phyloP scores from a whole-genome alignment of 2,888 invertebrate genomes.

The Parasteatoda lunata region DNA sequence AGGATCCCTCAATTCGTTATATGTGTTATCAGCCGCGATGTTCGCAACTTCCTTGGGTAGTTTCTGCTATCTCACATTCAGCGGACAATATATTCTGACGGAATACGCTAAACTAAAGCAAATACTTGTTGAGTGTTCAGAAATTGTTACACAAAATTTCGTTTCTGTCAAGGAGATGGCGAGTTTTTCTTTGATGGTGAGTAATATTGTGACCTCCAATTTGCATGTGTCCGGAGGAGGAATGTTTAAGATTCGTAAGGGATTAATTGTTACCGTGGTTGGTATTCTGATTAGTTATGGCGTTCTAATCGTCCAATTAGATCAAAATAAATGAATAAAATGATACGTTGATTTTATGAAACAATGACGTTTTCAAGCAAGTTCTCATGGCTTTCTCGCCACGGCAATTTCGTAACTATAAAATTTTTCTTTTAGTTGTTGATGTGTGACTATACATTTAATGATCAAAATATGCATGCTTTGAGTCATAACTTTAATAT shows the following conservation, averaged over 20 bases:
- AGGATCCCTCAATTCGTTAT: not conserved
- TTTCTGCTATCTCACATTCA: conserved; percentile 11
- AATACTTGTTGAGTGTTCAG: not conserved
- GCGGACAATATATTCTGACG: not conserved
- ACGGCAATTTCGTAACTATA: too few species aligned
- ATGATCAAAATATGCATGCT: too few species aligned
- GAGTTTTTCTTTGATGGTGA: conserved; percentile 18
- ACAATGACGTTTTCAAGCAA: too few species aligned
- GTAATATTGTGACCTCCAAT: conserved; percentile 1
- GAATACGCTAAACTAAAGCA: not conserved
- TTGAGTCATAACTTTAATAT: too few species aligned
- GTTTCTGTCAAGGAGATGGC: not conserved
- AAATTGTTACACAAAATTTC: not conserved
- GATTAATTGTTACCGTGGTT: conserved; percentile 18
- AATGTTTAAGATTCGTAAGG: conserved; percentile 41
- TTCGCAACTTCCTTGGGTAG: not conserved
- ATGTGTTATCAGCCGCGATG: not conserved
- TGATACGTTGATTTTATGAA: too few species aligned
- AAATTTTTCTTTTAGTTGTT: too few species aligned
- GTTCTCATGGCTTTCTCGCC: too few species aligned
- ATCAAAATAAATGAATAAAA: not conserved
- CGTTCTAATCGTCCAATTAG: conserved; percentile 42
- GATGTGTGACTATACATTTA: too few species aligned
- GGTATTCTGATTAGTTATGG: conserved; percentile 38
- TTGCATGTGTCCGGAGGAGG: conserved; percentile 30